A percentile compares a stretch with the other conserved stretches of the same genome.
Evolutionary conservation across 2,888 invertebrate genomes (phyloP).

Genomic region (Leucoma salicis): DNA sequence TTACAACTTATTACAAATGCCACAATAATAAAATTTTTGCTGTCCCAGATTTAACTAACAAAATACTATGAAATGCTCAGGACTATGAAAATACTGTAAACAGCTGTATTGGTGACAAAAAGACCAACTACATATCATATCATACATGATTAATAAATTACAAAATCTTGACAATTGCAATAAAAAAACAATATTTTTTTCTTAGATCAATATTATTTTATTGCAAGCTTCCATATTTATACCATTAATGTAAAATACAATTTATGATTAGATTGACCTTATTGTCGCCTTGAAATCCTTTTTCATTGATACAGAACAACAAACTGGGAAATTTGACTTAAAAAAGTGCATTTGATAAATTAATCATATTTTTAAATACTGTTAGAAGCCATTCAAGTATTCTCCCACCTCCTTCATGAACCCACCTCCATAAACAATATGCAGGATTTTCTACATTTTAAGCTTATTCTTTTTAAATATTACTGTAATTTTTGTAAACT

Average conservation of each 20-base stretch:
- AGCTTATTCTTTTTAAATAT: too few relatives aligned
- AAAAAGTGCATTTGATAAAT: too few relatives aligned
- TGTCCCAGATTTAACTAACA: background rate
- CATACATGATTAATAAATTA: background rate
- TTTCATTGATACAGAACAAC: constrained; percentile 18
- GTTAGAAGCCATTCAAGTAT: too few relatives aligned
- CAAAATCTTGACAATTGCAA: background rate
- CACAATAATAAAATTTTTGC: background rate
- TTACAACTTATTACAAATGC: constrained; percentile 1
- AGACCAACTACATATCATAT: background rate
- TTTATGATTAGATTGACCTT: constrained; percentile 19
- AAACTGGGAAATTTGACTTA: too few relatives aligned
- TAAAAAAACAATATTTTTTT: background rate
- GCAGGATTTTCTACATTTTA: too few relatives aligned
- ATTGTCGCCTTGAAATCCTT: constrained; percentile 24
- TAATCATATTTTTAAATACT: too few relatives aligned
- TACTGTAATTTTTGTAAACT: too few relatives aligned
- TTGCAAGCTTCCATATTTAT: background rate
- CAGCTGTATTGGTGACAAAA: too few relatives aligned
- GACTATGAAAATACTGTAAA: too few relatives aligned
- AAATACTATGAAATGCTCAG: too few relatives aligned
- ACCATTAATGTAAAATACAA: constrained; percentile 4
- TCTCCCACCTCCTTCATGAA: too few relatives aligned
- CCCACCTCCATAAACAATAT: too few relatives aligned
- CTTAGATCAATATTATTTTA: background rate